Base-by-base conservation (phyloP, 2,113 vertebrate genomes). In the Lathamus discolor region DNA sequence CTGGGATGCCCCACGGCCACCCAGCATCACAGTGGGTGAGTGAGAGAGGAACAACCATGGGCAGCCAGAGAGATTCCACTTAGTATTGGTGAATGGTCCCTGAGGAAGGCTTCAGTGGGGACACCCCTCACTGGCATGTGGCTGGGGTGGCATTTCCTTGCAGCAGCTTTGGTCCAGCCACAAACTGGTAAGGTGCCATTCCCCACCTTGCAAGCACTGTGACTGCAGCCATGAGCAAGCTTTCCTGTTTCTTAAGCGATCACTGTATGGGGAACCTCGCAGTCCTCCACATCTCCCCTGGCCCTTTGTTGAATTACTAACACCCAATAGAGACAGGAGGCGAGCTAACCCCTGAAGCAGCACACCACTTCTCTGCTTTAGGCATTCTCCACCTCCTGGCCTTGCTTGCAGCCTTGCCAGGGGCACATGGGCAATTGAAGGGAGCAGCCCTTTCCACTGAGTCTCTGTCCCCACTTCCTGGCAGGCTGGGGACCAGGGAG, bases 1-100 rank as follows among this genome's bases (percentile, higher is more conserved):
- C 88, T 66, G 82, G 67, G 79, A 82, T 93, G 48, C 67, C 20
- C 72, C 59, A 90, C 44, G 85, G 92, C 85, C 92, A 95, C 85
- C 92, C 90, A 83, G 13, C 15, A 33, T 39, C 27, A 15, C 33
- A 0, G 0, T 0, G 1, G 20, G 23, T 23, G 15, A 0, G 0
- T 39, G 46, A 82, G 27, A 88, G 14, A 41, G 25, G 9, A 27
- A 68, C 29, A 20, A 39, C 27, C 4, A 4, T 8, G 25, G 39
- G 41, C 57, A 79, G n/a, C 7, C 18, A 14, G 28, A 10, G 23
- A 1, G 1, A 44, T 28, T 37, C 11, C 20, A 4, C 61, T n/a
- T 4, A 0, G 13, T 39, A 64, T 13, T 17, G 17, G 12, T 23
- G 43, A 23, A 57, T 24, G 29, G 27, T 78, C 28, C 22, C 46